phyloP scores from a whole-genome alignment of 2,797 vertebrate species.

The Oreochromis mossambicus region DNA sequence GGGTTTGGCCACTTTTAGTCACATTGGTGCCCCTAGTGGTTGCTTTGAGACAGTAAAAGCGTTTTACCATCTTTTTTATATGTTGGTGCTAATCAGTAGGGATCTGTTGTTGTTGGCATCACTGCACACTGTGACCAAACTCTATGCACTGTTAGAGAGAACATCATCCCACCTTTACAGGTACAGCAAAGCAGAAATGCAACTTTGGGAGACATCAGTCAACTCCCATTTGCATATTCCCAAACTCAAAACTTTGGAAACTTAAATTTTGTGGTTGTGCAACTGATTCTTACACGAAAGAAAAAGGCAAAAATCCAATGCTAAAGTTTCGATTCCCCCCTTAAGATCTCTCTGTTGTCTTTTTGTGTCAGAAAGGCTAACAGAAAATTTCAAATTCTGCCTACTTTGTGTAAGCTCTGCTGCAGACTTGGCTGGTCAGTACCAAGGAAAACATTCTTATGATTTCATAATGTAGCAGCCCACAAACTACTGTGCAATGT shows the following conservation, averaged over 20 bases:
- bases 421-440: background rate
- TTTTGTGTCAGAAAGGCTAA: background rate
- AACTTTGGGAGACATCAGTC: background rate
- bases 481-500: background rate
- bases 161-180: background rate
- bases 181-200: background rate
- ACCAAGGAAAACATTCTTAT: background rate
- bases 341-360: background rate
- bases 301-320: background rate
- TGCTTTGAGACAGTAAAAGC: background rate
- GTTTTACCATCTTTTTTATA: background rate
- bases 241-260: background rate
- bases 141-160: background rate
- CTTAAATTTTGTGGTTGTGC: background rate
- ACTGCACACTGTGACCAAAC: background rate
- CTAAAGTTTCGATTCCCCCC: background rate
- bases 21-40: background rate
- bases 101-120: background rate
- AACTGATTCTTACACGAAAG: background rate
- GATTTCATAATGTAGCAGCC: background rate
- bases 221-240: background rate
- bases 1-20: accelerated
- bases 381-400: background rate
- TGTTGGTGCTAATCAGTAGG: background rate
- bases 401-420: background rate